Evolutionary conservation across 2,797 vertebrate genomes (phyloP).

Genomic region (Xenentodon cancila): DNA sequence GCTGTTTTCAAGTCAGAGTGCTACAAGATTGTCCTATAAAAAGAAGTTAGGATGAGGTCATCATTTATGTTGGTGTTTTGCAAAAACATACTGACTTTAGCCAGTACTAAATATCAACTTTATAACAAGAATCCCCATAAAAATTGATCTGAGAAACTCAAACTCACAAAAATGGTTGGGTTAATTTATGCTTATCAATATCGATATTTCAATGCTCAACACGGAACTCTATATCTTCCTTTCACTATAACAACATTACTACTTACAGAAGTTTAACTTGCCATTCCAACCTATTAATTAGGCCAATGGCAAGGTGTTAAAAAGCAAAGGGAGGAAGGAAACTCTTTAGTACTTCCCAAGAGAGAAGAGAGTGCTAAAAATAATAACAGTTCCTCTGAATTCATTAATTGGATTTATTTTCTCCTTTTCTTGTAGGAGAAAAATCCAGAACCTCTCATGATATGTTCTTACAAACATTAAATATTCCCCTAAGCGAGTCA

Average conservation of each 20-base stretch:
- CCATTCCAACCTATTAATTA: constrained; percentile 6
- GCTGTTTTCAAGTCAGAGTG: not conserved
- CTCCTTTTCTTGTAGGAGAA: constrained; percentile 6
- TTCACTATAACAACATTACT: not conserved
- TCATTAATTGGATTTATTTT: constrained; percentile 29
- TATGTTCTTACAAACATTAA: constrained; percentile 14
- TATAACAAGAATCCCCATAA: not conserved
- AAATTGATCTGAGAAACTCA: not conserved
- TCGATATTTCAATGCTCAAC: not conserved
- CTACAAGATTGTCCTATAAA: too few species aligned
- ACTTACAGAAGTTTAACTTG: constrained; percentile 1
- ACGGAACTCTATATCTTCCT: not conserved
- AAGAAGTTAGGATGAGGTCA: too few species aligned
- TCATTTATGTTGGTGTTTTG: too few species aligned
- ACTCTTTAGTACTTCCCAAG: constrained; percentile 18
- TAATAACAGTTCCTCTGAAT: constrained; percentile 28
- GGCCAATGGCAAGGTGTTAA: constrained; percentile 13
- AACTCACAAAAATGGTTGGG: not conserved
- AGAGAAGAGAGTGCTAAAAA: constrained; percentile 30
- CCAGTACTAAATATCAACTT: constrained; percentile 8
- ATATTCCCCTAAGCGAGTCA: constrained; percentile 10
- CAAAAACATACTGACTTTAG: not conserved
- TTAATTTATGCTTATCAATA: not conserved
- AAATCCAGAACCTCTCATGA: not conserved
- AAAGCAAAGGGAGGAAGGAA: not conserved